Percentiles rank a stretch among this genome's conserved stretches.
phyloP scores from a whole-genome alignment of 1,140 invertebrate genomes.

The Orius laevigatus region DNA sequence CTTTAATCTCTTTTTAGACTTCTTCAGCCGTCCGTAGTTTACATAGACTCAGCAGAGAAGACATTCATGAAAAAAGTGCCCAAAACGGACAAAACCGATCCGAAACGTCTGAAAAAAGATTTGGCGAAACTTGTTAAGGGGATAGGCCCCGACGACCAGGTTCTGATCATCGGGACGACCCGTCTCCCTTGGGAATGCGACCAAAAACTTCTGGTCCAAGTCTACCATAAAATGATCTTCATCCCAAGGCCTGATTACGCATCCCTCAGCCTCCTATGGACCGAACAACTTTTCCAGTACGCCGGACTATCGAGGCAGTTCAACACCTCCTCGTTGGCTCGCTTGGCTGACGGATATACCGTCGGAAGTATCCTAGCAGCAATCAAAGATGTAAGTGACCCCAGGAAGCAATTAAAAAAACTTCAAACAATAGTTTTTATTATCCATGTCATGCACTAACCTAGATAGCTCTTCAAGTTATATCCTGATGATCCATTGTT shows the following conservation, averaged over 20 bases:
- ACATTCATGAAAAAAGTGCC: slow-evolving; percentile 87
- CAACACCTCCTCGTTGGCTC: slow-evolving; percentile 51
- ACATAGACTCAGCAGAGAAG: slow-evolving; percentile 82
- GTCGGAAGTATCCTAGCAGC: slow-evolving; percentile 46
- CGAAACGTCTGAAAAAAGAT: slow-evolving; percentile 87
- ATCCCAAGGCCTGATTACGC: slow-evolving; percentile 82
- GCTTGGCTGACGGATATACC: slow-evolving; percentile 81
- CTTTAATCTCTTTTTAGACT: slow-evolving; percentile 34
- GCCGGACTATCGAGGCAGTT: slow-evolving; percentile 37
- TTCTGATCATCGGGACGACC: slow-evolving; percentile 70
- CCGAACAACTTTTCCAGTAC: slow-evolving; percentile 42
- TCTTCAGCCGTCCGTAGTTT: slow-evolving; percentile 77
- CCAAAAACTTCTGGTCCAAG: slow-evolving; percentile 66
- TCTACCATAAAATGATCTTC: slow-evolving; percentile 74
- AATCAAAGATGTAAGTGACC: slow-evolving; percentile 33
- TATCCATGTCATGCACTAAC: too few relatives aligned
- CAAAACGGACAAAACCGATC: slow-evolving; percentile 79
- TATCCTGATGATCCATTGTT: too few relatives aligned
- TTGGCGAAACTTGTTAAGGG: slow-evolving; percentile 79
- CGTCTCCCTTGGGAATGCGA: slow-evolving; percentile 67
- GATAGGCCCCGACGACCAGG: slow-evolving; percentile 35
- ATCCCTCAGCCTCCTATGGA: slow-evolving; percentile 61
- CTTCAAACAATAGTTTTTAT: too few relatives aligned
- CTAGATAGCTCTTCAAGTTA: too few relatives aligned
- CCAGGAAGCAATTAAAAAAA: too few relatives aligned